A percentile compares a stretch with the other conserved stretches of the same genome.
phyloP scores from a whole-genome alignment of 2,888 invertebrate species.

The Acleris literana region DNA sequence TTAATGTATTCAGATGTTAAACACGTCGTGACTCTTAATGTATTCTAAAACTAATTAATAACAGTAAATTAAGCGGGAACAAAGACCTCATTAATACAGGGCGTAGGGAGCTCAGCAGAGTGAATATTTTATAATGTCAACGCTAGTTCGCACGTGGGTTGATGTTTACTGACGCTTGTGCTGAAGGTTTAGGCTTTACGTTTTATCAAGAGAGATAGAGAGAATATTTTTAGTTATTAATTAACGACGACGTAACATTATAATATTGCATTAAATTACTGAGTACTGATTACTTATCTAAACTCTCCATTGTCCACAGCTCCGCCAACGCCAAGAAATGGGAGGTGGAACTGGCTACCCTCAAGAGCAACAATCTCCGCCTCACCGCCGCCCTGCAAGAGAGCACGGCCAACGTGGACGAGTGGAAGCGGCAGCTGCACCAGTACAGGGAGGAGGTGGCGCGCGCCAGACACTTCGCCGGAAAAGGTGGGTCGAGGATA shows the following conservation, averaged over 20 bases:
- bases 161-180: no score
- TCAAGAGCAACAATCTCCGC: constrained; percentile 97
- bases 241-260: no score
- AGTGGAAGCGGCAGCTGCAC: constrained; percentile 98
- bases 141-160: neutral
- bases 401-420: constrained; percentile 98
- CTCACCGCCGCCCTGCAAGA: constrained; percentile 96
- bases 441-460: constrained; percentile 96
- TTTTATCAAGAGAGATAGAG: no score
- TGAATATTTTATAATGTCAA: constrained; percentile 1
- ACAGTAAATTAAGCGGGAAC: no score
- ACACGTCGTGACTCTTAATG: no score
- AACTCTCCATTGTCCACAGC: constrained; percentile 76
- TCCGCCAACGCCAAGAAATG: constrained; percentile 99
- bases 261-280: no score
- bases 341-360: constrained; percentile 97
- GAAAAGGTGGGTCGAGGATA: constrained; percentile 61
- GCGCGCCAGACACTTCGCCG: constrained; percentile 85
- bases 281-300: neutral
- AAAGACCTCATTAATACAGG: neutral
- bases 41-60: no score
- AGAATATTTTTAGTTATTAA: no score
- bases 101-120: neutral
- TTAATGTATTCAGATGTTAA: no score
- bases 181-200: no score